Base-by-base conservation (phyloP, 2,797 vertebrate species). In the Euthynnus affinis region DNA sequence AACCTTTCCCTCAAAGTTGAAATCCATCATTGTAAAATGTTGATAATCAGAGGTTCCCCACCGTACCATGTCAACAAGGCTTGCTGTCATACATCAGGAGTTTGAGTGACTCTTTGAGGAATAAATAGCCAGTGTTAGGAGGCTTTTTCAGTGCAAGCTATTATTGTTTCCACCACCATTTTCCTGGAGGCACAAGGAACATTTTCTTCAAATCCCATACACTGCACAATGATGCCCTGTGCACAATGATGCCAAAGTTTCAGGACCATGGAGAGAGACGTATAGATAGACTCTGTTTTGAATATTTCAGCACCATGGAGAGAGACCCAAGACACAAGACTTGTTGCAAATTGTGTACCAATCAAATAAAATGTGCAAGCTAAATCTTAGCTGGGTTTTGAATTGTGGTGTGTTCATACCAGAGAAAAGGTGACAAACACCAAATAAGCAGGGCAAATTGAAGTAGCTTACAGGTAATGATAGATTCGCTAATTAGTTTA, bases 91-190 rank as follows among this genome's bases (percentile, higher is more conserved):
- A 76, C 49, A 63, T 69, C 76, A 86, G 61, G 37, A 61, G 78
- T 73, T 71, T 61, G 58, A 76, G 60, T 78, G 69, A 62, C 42
- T 75, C 48, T 87, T 81, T 81, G 60, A 82, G 57, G 71, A 82
- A 76, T 69, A 87, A 82, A 80, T 75, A 74, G 42, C 13, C 44
- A 20, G 9, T 18, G 57, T 78, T 78, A 56, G 69, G 46, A 0
- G 18, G 18, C 58, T 69, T 64, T 67, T 18, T 75, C 53, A 52
- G 32, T n/a, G 9, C 6, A 8, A 2, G 46, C 46, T 57, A 8
- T 57, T 71, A 23, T 52, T 56, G 58, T 62, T 61, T 37, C 56
- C 25, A 46, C 48, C 10, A 7, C 53, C 60, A 48, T 61, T 82
- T 88, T 85, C 74, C 83, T 63, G 34, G 34, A 85, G 74, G 73